Evolutionary conservation across 23 tunicate genomes (phyloP), one percentile per base, ranked within the genome.

Genomic region (Ascidia mentula): DNA sequence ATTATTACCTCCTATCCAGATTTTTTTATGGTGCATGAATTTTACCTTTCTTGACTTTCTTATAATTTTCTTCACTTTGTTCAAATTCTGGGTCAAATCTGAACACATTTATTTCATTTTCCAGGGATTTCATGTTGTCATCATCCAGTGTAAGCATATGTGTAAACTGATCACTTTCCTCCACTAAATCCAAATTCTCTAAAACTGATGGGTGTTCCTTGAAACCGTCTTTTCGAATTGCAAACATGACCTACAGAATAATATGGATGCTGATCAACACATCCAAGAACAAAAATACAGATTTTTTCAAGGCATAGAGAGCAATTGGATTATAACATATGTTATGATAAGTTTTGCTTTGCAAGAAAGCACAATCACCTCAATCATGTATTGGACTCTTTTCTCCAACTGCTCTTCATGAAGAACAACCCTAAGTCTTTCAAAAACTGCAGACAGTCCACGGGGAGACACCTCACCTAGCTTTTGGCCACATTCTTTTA

Each of bases 361-460:
- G n/a, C n/a, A n/a, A n/a, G n/a, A n/a, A n/a, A 39, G n/a, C 34
- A 33, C 38, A 42, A 85, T 81, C 39, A 86, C 97, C 76, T 95
- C 98, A 60, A 95, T 95, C 98, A 95, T 95, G 72, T 95, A 95
- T 75, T 95, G 98, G 69, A 90, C 94, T 77, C 98, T 74, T 53
- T 89, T 89, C 37, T 95, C 98, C 70, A 95, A 73, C 34, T 86
- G 82, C 72, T 90, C 88, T 78, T 95, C 98, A 59, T 95, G 98
- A 12, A 95, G 45, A 77, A 95, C 85, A 31, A 74, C 88, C 31
- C 98, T 65, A 39, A 95, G 38, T 77, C 98, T 42, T 74, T 95
- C 95, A 73, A 95, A 90, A 34, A 95, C 94, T 20, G 98, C 98
- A 35, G 88, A 82, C 74, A 95, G 60, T 37, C 95, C 98, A 20